Evolutionary conservation across 2,113 vertebrate species (phyloP).

Genomic region (Canis aureus): DNA sequence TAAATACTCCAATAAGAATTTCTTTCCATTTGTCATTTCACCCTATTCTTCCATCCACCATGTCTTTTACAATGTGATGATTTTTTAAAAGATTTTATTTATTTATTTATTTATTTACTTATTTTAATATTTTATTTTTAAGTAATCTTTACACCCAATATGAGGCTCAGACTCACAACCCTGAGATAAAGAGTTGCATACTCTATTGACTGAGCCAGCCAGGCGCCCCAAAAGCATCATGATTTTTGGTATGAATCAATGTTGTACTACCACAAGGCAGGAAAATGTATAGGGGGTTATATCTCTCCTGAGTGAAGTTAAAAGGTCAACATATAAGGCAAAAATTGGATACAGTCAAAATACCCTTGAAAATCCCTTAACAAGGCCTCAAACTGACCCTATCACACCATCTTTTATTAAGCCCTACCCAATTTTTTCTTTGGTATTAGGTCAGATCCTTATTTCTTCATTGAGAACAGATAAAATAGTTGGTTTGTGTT

Average conservation of each 20-base stretch:
- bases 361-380: conserved; percentile 2
- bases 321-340: neutral
- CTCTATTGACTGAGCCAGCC: neutral
- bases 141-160: neutral
- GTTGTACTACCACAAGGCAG: neutral
- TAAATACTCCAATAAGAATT: neutral
- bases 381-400: neutral
- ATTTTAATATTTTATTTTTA: too few species aligned
- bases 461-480: neutral
- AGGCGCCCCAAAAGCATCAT: neutral
- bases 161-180: neutral
- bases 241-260: neutral
- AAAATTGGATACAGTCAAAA: neutral
- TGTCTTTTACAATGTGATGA: neutral
- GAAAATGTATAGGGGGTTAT: neutral
- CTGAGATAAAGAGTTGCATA: neutral
- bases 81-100: neutral
- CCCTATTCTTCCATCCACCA: neutral
- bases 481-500: conserved; percentile 1
- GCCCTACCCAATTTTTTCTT: neutral
- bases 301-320: neutral
- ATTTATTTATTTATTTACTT: neutral
- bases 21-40: neutral
- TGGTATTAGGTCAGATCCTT: neutral
- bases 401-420: neutral